Evolutionary conservation across 2,113 vertebrate genomes (phyloP), one percentile per base, ranked within the genome.

Genomic region (Syngnathus floridae): DNA sequence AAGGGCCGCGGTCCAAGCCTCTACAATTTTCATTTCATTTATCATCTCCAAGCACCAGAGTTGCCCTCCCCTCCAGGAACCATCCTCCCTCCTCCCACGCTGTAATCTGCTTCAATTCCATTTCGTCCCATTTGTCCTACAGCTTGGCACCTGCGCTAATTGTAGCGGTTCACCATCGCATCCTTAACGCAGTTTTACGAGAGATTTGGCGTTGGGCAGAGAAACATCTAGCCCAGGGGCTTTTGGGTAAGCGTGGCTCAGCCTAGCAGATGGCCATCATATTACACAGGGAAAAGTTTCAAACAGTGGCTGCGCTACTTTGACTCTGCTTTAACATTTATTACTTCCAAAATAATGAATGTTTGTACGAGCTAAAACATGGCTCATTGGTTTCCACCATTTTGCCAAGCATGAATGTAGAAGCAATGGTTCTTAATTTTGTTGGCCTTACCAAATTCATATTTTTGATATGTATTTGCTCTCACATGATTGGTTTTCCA

Each of bases 241-340:
- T 82, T 86, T 61, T 84, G 79, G 82, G 80, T 80, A 86, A 85
- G 84, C 67, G 72, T 59, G 76, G 87, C 86, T 84, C 85, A 83
- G 84, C 78, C 79, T 69, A 89, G 85, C 89, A 90, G 89, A 89
- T 90, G 89, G 89, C 87, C 86, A 86, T 87, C 83, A 80, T 86
- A 87, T 89, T 82, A 87, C 86, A 82, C 22, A 77, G 83, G 80
- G 77, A 69, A 79, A 72, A 14, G 84, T 78, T 84, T 64, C 78
- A 76, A 55, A 48, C 73, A 66, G 75, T 76, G 75, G 79, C 78
- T 82, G 79, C 70, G 76, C 26, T 31, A 31, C 26, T 3, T 3
- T 31, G 26, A 31, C 26, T 31, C 3, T 31, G 26, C 26, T 26
- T 26, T 26, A 26, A 26, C 26, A 26, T 26, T 26, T 26, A 26